Base-by-base conservation (phyloP, 1,140 invertebrate species). In the Euura lappo region DNA sequence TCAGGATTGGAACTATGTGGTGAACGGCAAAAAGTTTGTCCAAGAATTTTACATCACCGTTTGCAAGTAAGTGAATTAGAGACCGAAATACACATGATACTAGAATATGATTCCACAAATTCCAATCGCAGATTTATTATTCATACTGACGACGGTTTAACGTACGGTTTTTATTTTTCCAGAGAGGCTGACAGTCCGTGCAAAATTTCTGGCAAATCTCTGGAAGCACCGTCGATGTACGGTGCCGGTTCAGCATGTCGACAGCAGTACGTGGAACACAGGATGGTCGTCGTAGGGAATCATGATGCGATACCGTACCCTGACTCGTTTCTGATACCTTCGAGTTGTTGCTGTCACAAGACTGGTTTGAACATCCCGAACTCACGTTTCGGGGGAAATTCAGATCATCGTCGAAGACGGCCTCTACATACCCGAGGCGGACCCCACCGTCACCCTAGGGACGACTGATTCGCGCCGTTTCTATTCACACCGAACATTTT, bases 221-320 rank as follows among this genome's bases (percentile, higher is more conserved):
- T 44, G 71, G 73, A 11, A 81, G 83, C 66, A 72, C 79, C 69
- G 84, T 86, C 3, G 81, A 82, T 68, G 81, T 89, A 44, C 10
- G 88, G 87, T 2, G 90, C 90, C 80, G 86, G 74, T 67, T 88
- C 91, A 0, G 79, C 75, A 0, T 93, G 92, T 81, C 89, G 89
- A 76, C 92, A 93, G 76, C 91, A 91, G 76, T 93, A 89, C 75
- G 90, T 91, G 60, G 89, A 90, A 70, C 84, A 90, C 45, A 85
- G 88, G 68, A 82, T 93, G 74, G 70, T 90, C 5, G 89, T 89
- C 3, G 67, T 92, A 5, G 85, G 13, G 10, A 4, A 86, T 28
- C 80, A 84, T 2, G 83, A 87, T 42, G 90, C 90, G 2, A 75
- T 83, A 72, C 82, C 89, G 0, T 79, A 86, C 42, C 81, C 88